These are phyloP conservation scores for Saiga tatarica DNA, from an alignment of 2,113 vertebrate genomes.

Conservation along the genomic window DNA sequence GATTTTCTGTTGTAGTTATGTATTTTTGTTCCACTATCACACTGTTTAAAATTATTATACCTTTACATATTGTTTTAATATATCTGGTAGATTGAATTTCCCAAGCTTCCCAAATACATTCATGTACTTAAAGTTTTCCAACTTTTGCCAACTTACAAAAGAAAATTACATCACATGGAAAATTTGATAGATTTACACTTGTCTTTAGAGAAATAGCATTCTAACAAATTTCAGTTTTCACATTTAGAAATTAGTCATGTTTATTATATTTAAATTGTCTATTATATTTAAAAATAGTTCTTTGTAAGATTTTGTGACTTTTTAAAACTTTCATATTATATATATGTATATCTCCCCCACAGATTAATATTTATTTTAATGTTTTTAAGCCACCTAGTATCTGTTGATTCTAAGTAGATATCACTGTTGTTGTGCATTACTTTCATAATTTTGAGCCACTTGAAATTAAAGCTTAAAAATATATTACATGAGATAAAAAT, in stretches of 20 bases:
- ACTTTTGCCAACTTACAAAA: neutral
- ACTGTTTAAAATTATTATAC: neutral
- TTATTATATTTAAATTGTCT: neutral
- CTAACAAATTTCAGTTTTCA: neutral
- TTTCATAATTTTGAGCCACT: neutral
- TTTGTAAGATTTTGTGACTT: neutral
- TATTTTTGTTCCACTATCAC: neutral
- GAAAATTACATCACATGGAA: neutral
- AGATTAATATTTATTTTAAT: neutral
- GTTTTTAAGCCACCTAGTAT: neutral
- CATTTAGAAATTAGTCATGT: neutral
- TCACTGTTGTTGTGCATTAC: neutral
- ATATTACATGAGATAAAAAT: neutral
- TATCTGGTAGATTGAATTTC: neutral
- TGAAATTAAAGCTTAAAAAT: constrained; percentile 21
- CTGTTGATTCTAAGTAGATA: neutral
- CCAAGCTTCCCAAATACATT: neutral
- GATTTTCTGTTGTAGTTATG: neutral
- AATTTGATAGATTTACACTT: neutral
- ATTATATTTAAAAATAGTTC: neutral
- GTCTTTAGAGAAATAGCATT: neutral
- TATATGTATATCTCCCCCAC: neutral
- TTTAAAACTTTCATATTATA: neutral
- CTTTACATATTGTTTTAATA: neutral
- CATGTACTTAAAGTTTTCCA: neutral